Conservation (phyloP, 2,888 invertebrate genomes). For the Odontocolon sp. region DNA sequence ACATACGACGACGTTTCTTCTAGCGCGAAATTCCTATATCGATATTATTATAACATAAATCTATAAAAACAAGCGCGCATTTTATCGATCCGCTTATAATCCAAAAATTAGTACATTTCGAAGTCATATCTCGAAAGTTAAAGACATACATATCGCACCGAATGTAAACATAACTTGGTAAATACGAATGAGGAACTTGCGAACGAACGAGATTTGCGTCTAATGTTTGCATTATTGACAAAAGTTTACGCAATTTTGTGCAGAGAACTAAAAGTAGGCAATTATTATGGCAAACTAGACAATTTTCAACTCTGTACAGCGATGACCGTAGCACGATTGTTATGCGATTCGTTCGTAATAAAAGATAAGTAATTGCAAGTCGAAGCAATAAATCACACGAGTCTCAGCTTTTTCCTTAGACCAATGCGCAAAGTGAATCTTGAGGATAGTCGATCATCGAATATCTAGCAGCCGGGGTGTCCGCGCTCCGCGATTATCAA, state of each 20-base stretch:
- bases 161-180: not conserved
- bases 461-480: constrained; percentile 4
- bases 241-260: constrained; percentile 17
- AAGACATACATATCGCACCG: too few species aligned
- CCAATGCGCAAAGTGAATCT: constrained; percentile 4
- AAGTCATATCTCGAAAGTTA: too few species aligned
- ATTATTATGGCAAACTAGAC: constrained; percentile 9
- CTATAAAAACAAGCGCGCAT: too few species aligned
- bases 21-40: not conserved
- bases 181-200: not conserved
- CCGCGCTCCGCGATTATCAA: not conserved
- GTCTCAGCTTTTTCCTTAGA: not conserved
- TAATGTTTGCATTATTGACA: constrained; percentile 12
- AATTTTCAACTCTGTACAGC: not conserved
- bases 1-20: not conserved
- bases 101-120: too few species aligned
- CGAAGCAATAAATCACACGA: constrained; percentile 34
- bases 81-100: too few species aligned
- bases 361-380: constrained; percentile 36
- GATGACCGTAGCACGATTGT: not conserved
- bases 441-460: constrained; percentile 15
- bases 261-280: not conserved
- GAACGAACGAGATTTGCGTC: not conserved
- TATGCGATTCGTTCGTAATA: not conserved
- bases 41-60: too few species aligned